Percentiles rank a stretch among this genome's conserved stretches.
Conservation (phyloP, 2,888 invertebrate species). For the Rutpela maculata region DNA sequence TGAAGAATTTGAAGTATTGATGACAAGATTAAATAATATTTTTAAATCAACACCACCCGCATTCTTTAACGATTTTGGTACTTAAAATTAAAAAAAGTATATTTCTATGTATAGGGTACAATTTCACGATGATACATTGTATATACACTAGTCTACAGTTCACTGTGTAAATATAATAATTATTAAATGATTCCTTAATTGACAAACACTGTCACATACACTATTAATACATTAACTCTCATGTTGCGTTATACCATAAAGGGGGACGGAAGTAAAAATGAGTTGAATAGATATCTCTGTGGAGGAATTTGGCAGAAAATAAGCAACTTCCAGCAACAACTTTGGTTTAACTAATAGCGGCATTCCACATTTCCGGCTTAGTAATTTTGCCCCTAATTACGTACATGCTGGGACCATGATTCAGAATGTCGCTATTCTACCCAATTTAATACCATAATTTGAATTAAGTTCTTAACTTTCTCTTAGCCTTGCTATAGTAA, state of each 20-base stretch:
- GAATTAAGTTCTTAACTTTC: not conserved
- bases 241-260: not conserved
- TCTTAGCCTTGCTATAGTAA: too few relatives aligned
- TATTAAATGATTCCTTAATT: not conserved
- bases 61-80: too few relatives aligned
- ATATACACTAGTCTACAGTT: not conserved
- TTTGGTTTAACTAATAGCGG: not conserved
- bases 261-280: not conserved
- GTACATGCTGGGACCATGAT: not conserved
- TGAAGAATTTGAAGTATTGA: too few relatives aligned
- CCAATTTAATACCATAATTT: not conserved
- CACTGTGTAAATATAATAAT: not conserved
- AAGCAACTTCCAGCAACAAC: not conserved
- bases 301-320: not conserved
- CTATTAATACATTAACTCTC: not conserved
- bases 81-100: too few relatives aligned
- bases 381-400: not conserved
- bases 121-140: not conserved
- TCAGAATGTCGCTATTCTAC: not conserved
- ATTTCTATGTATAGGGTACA: not conserved
- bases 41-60: too few relatives aligned
- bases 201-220: not conserved
- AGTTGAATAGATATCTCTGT: not conserved
- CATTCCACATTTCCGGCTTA: not conserved
- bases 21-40: too few relatives aligned